Conservation (phyloP, 2,797 vertebrate genomes). For the Buceros bicornis region DNA sequence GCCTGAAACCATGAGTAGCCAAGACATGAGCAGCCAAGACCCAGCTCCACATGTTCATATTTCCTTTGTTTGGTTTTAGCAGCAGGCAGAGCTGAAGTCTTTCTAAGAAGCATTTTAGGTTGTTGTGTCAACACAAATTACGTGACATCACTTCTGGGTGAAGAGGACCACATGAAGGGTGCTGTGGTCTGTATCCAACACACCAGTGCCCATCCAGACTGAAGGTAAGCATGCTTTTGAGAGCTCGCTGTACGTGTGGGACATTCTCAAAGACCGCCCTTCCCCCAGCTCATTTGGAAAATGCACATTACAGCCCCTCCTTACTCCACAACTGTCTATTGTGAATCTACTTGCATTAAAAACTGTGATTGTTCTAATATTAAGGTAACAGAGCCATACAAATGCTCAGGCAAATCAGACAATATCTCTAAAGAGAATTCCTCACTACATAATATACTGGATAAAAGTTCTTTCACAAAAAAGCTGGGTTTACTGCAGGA, state of each 20-base stretch:
- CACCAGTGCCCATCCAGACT: neutral
- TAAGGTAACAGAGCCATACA: neutral
- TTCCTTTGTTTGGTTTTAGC: neutral
- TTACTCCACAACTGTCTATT: neutral
- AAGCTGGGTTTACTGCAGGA: neutral
- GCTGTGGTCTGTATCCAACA: neutral
- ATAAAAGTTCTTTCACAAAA: neutral
- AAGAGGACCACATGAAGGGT: accelerated
- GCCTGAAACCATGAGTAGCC: neutral
- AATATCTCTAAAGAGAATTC: neutral
- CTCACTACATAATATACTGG: neutral
- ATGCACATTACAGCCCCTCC: neutral
- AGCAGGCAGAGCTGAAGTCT: neutral
- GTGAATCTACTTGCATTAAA: neutral
- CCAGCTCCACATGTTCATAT: neutral
- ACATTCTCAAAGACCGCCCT: neutral
- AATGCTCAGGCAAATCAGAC: neutral
- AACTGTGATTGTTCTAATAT: neutral
- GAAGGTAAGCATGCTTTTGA: neutral
- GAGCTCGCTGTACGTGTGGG: neutral
- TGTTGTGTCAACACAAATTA: neutral
- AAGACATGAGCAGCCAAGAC: neutral
- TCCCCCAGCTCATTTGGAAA: neutral
- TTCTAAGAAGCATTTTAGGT: neutral
- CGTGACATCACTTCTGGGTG: neutral